Evolutionary conservation across 2,888 invertebrate species (phyloP), one percentile per base, ranked within the genome.

Genomic region (Euclidia mi): DNA sequence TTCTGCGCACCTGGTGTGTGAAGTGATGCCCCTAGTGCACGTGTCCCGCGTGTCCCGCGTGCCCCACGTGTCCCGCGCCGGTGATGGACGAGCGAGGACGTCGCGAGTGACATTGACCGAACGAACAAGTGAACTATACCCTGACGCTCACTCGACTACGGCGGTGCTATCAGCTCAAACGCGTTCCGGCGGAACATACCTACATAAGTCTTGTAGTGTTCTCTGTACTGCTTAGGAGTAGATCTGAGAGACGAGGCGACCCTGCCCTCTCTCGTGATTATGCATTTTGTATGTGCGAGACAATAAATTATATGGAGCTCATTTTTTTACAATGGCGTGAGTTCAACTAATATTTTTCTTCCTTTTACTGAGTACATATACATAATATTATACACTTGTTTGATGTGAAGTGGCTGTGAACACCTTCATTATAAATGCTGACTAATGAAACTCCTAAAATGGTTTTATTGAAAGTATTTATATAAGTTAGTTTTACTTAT

Each of bases 241-340:
- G 74, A 72, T 73, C 71, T 75, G 70, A 25, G 71, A 66, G 60
- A 46, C 32, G 58, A 28, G 58, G 67, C 71, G 12, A 55, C 50
- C 35, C 31, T 11, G 65, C 70, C 74, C 78, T 73, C 78, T 76
- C 79, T 70, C 72, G 81, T 84, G 81, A 81, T 82, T 76, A 68
- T 82, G 86, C 90, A 86, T 89, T 90, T 81, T 85, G 77, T 89
- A 88, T 85, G 92, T 91, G 92, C 92, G 94, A 92, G 94, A 94
- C 94, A 92, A 93, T 94, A 93, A 82, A 89, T 78, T 78, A 74
- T 84, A 82, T 78, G 88, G 85, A 89, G 89, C 84, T 85, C 82
- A 81, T 82, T 79, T 78, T 71, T 78, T 77, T 79, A 77, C 71
- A 71, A 68, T 65, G 62, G 72, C 64, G 73, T 71, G 68, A 71